Evolutionary conservation across 2,888 invertebrate genomes (phyloP).

Genomic region (Leptopilina myrica): DNA sequence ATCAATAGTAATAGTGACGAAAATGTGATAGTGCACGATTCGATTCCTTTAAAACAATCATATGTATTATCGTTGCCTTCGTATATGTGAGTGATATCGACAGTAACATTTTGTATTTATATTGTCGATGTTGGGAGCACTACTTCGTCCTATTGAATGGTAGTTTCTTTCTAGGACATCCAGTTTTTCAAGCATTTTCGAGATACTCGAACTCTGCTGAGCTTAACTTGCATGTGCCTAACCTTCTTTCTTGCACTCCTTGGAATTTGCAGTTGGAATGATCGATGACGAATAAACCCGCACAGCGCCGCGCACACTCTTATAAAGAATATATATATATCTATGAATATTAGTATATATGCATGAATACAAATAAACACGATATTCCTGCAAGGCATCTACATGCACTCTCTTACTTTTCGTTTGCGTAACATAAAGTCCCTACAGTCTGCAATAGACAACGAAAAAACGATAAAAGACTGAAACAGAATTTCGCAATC

Average conservation of each 20-base stretch:
- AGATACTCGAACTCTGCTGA: constrained; percentile 55
- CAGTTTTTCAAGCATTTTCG: constrained; percentile 57
- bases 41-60: too few species aligned
- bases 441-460: constrained; percentile 13
- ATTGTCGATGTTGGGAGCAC: constrained; percentile 25
- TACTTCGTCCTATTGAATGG: constrained; percentile 55
- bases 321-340: neutral
- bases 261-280: constrained; percentile 53
- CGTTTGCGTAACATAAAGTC: constrained; percentile 39
- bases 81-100: neutral
- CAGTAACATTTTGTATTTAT: constrained; percentile 10
- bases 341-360: too few species aligned
- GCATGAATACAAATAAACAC: neutral
- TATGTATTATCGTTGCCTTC: too few species aligned
- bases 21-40: too few species aligned
- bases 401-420: constrained; percentile 39
- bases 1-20: neutral
- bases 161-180: constrained; percentile 55
- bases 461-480: constrained; percentile 37
- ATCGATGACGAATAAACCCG: constrained; percentile 49
- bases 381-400: constrained; percentile 33
- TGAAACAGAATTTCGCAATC: constrained; percentile 34
- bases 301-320: neutral
- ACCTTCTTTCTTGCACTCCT: constrained; percentile 54
- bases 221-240: constrained; percentile 53